phyloP scores from a whole-genome alignment of 1,140 invertebrate species.

The Saccostrea cuccullata region DNA sequence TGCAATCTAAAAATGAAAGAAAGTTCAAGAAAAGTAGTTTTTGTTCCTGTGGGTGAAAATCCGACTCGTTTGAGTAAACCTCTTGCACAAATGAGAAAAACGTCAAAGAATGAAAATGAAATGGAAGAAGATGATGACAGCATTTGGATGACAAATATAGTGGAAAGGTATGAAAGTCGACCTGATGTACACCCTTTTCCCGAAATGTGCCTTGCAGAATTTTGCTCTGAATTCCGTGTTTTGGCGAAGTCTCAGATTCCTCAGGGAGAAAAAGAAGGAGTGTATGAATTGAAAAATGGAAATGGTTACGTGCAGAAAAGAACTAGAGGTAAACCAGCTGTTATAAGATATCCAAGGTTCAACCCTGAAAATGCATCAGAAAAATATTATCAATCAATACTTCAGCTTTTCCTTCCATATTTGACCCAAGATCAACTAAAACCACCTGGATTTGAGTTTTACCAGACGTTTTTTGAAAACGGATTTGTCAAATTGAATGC shows the following conservation, averaged over 20 bases:
- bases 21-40: slow-evolving; percentile 35
- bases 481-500: slow-evolving; percentile 24
- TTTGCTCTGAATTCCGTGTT: background rate
- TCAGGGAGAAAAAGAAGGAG: too few species aligned
- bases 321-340: slow-evolving; percentile 25
- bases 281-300: slow-evolving; percentile 36
- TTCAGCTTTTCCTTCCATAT: slow-evolving; percentile 52
- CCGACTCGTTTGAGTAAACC: slow-evolving; percentile 36
- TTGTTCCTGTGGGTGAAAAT: slow-evolving; percentile 53
- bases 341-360: slow-evolving; percentile 33
- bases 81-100: too few species aligned
- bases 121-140: too few species aligned
- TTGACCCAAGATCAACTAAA: slow-evolving; percentile 16
- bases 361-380: slow-evolving; percentile 32
- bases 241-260: too few species aligned
- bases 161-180: too few species aligned
- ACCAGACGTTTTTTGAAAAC: slow-evolving; percentile 45
- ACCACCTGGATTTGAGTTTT: slow-evolving; percentile 7
- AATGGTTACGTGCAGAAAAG: slow-evolving; percentile 49
- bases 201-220: background rate
- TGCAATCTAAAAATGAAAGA: too few species aligned
- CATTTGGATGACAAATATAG: too few species aligned
- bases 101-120: too few species aligned
- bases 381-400: slow-evolving; percentile 30
- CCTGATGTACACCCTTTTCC: too few species aligned